Evolutionary conservation across 2,888 invertebrate genomes (phyloP), one percentile per base, ranked within the genome.

Genomic region (Copidosoma aretas): DNA sequence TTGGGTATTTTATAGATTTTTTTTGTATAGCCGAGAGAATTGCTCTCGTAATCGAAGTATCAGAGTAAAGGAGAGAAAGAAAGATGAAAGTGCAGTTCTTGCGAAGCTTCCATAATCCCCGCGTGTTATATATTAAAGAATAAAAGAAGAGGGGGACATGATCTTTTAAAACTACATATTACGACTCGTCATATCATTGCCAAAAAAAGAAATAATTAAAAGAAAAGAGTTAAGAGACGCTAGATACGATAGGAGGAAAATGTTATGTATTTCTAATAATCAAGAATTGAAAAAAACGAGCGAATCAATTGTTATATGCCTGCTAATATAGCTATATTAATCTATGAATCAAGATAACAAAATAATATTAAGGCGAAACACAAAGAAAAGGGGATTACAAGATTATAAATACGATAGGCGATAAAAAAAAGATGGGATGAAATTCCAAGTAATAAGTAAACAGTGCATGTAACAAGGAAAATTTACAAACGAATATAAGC

Each of bases 1-100:
- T 80, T 80, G 81, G 79, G 78, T 82, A 82, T 83, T 83, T 83
- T 82, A 80, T 82, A 83, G 80, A 80, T 82, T 77, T 80, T n/a
- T 83, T 83, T 70, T 70, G 61, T 68, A 68, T 65, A 71, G 66
- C 49, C 39, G 51, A 68, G 58, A 60, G 39, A 19, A 43, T 62
- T 63, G 61, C 57, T 71, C 63, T 66, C 65, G 60, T 41, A 46
- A 53, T 54, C 43, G 43, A 49, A 1, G 39, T 41, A 24, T 22
- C 21, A 22, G 32, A 60, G 25, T 41, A 21, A 52, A 21, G 14
- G 49, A 58, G 8, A 24, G 43, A 19, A 15, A 51, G 57, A 32
- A 63, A 46, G 67, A 64, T n/a, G n/a, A 21, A 25, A 60, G 43
- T 46, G 24, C 43, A 63, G 39, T 68, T 59, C 5, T 68, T 67